Percentiles rank a stretch among this genome's conserved stretches.
These are phyloP conservation scores for Eudasyphora cyanicolor DNA, from an alignment of 2,888 invertebrate species.

Conservation along the genomic window DNA sequence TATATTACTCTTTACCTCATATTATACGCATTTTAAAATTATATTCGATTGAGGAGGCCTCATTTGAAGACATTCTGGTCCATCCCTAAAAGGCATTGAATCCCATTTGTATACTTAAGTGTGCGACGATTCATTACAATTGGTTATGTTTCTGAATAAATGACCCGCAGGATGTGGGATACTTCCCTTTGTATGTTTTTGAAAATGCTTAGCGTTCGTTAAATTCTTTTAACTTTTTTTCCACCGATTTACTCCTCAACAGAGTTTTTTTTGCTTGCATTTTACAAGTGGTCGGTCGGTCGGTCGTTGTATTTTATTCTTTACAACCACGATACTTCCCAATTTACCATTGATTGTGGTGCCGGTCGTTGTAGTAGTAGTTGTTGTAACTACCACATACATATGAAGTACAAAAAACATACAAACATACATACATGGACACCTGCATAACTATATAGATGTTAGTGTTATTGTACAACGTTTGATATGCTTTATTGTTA, in stretches of 20 bases:
- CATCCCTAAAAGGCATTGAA: too few species aligned
- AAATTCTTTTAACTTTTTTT: constrained; percentile 18
- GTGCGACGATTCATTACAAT: too few species aligned
- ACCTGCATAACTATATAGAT: neutral
- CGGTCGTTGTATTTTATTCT: neutral
- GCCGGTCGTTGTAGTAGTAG: neutral
- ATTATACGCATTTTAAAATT: too few species aligned
- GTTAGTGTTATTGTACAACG: neutral
- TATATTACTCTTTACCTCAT: too few species aligned
- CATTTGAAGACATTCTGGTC: too few species aligned
- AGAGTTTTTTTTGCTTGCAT: constrained; percentile 6
- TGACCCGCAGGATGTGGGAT: too few species aligned
- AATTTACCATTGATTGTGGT: constrained; percentile 41
- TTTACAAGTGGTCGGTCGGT: constrained; percentile 44
- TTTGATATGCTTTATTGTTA: constrained; percentile 7
- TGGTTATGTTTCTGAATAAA: too few species aligned
- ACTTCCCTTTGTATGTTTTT: too few species aligned
- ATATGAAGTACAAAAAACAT: neutral
- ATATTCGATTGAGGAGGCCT: too few species aligned
- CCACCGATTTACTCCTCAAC: neutral
- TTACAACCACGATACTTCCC: constrained; percentile 27
- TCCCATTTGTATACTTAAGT: too few species aligned
- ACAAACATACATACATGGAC: neutral
- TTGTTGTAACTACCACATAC: neutral
- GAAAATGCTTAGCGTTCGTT: constrained; percentile 4